Conservation (phyloP, 2,888 invertebrate genomes). For the Volucella inanis region DNA sequence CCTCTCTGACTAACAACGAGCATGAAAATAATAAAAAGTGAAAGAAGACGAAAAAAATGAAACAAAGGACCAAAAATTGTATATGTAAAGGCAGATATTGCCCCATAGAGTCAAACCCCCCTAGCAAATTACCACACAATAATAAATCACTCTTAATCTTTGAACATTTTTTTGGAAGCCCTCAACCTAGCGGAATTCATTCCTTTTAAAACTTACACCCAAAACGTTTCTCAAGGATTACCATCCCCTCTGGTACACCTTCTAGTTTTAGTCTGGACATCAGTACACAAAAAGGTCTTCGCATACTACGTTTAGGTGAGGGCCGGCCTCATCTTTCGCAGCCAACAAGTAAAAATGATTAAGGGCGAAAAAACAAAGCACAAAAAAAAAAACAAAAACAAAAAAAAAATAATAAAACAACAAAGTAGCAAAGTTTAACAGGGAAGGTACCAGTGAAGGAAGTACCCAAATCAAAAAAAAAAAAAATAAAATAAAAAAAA, state of each 20-base stretch:
- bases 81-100: conserved; percentile 37
- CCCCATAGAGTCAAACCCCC: conserved; percentile 40
- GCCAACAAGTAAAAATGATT: conserved; percentile 73
- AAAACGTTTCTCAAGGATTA: conserved; percentile 57
- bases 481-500: conserved; percentile 3
- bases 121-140: conserved; percentile 73
- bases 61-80: conserved; percentile 57
- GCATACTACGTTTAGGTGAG: conserved; percentile 19
- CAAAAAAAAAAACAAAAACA: conserved; percentile 12
- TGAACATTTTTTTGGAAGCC: conserved; percentile 33
- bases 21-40: background rate
- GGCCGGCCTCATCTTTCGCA: conserved; percentile 28
- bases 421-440: conserved; percentile 58
- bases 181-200: conserved; percentile 28
- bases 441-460: conserved; percentile 31
- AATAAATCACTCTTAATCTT: conserved; percentile 73
- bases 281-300: conserved; percentile 24
- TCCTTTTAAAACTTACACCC: conserved; percentile 49
- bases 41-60: conserved; percentile 27
- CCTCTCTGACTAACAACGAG: conserved; percentile 9
- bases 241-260: conserved; percentile 14
- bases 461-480: background rate
- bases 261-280: conserved; percentile 8
- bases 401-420: conserved; percentile 1
- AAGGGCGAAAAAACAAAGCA: conserved; percentile 60